Evolutionary conservation across 2,113 vertebrate species (phyloP).

Genomic region (Cyanoderma ruficeps): DNA sequence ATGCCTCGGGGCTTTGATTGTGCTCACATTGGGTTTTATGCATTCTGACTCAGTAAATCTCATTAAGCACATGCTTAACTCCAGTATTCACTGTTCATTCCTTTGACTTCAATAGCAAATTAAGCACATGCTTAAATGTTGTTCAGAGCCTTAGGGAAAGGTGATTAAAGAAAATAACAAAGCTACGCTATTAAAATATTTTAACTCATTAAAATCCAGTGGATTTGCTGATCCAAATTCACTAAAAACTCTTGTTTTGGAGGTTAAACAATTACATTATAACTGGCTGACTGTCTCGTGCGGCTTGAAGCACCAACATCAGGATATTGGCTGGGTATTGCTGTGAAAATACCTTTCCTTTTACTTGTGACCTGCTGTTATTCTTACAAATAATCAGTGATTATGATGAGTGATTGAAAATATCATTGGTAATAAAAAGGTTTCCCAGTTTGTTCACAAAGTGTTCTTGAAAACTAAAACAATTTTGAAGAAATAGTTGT

Average conservation of each 20-base stretch:
- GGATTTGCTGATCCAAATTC: not conserved
- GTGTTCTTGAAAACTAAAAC: not conserved
- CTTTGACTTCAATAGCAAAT: constrained; percentile 30
- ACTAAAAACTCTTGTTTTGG: not conserved
- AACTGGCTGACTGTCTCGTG: not conserved
- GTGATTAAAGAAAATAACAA: constrained; percentile 36
- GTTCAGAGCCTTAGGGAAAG: constrained; percentile 9
- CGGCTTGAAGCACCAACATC: not conserved
- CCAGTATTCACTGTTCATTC: not conserved
- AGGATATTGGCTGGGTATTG: not conserved
- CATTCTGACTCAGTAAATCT: constrained; percentile 49
- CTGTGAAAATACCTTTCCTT: not conserved
- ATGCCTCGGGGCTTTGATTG: constrained; percentile 19
- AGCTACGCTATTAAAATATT: constrained; percentile 2
- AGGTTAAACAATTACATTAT: not conserved
- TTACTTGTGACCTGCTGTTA: not conserved
- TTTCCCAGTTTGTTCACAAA: not conserved
- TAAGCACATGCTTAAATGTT: constrained; percentile 41
- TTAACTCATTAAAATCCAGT: constrained; percentile 26
- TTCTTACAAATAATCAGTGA: not conserved
- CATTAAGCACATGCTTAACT: constrained; percentile 30
- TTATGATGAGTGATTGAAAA: not conserved
- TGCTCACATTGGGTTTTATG: not conserved
- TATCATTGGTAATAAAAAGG: not conserved
- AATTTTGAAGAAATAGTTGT: not conserved